These are phyloP conservation scores for Rhinophrynus dorsalis DNA, from an alignment of 2,797 vertebrate species.

Conservation along the genomic window DNA sequence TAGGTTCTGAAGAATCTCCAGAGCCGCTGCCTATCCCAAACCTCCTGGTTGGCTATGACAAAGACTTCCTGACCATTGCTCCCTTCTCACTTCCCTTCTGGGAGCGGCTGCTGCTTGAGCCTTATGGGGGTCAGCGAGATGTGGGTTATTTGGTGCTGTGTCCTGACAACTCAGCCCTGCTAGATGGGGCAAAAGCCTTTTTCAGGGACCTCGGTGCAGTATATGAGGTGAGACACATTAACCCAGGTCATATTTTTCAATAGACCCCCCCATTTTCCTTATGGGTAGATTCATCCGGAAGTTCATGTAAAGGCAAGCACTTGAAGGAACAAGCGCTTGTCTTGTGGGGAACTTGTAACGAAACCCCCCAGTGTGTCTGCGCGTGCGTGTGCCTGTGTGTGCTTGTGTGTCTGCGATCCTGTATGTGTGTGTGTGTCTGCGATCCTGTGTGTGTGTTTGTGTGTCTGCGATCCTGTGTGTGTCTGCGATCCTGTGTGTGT, in stretches of 20 bases:
- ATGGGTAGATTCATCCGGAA: too few species aligned
- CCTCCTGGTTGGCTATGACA: conserved; percentile 90
- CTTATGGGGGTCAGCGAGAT: conserved; percentile 90
- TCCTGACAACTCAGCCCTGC: conserved; percentile 88
- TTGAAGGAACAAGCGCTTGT: too few species aligned
- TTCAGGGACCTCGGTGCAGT: conserved; percentile 96
- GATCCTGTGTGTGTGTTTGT: too few species aligned
- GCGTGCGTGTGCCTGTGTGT: too few species aligned
- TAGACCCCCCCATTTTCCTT: too few species aligned
- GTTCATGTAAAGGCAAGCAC: too few species aligned
- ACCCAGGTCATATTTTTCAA: neutral
- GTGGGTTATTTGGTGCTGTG: conserved; percentile 94
- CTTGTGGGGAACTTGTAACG: too few species aligned
- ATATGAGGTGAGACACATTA: conserved; percentile 81
- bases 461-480: too few species aligned
- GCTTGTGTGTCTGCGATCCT: too few species aligned
- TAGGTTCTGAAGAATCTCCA: conserved; percentile 96
- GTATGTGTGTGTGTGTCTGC: too few species aligned
- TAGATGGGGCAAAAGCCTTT: conserved; percentile 87
- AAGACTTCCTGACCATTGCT: conserved; percentile 92
- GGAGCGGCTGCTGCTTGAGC: conserved; percentile 94
- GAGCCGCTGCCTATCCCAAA: conserved; percentile 92
- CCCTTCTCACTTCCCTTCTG: conserved; percentile 94
- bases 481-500: too few species aligned
- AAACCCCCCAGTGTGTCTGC: too few species aligned